Evolutionary conservation across 1,140 invertebrate genomes (phyloP).

Genomic region (Muscidifurax raptorellus): DNA sequence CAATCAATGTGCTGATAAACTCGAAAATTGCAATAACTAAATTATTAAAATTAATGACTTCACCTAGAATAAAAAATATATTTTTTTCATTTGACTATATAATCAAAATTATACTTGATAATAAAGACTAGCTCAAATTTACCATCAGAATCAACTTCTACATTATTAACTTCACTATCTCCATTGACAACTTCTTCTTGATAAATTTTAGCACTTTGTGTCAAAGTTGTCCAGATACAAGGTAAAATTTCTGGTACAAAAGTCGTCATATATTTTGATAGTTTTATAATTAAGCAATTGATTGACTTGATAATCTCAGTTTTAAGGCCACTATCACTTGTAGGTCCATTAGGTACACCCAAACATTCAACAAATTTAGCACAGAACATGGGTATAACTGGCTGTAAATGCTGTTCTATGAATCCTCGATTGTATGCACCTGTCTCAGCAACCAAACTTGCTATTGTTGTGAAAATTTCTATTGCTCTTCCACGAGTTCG

Average conservation of each 20-base stretch:
- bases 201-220: constrained; percentile 82
- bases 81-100: not conserved
- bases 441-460: constrained; percentile 78
- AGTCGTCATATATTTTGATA: constrained; percentile 81
- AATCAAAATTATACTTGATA: constrained; percentile 31
- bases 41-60: constrained; percentile 84
- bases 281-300: constrained; percentile 79
- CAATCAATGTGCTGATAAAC: constrained; percentile 82
- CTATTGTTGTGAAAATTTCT: constrained; percentile 81
- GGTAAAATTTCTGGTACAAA: constrained; percentile 82
- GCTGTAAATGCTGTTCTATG: constrained; percentile 79
- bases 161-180: constrained; percentile 71
- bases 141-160: constrained; percentile 78
- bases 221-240: constrained; percentile 84
- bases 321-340: constrained; percentile 82
- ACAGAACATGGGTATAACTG: constrained; percentile 83
- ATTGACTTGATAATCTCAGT: constrained; percentile 85
- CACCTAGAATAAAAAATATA: constrained; percentile 74
- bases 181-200: constrained; percentile 79
- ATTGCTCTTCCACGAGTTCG: constrained; percentile 80
- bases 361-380: constrained; percentile 82
- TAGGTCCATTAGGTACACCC: constrained; percentile 77
- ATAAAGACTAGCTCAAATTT: constrained; percentile 65
- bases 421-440: constrained; percentile 78
- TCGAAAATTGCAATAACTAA: constrained; percentile 87